Evolutionary conservation across 2,113 vertebrate species (phyloP).

Genomic region (Caretta caretta): DNA sequence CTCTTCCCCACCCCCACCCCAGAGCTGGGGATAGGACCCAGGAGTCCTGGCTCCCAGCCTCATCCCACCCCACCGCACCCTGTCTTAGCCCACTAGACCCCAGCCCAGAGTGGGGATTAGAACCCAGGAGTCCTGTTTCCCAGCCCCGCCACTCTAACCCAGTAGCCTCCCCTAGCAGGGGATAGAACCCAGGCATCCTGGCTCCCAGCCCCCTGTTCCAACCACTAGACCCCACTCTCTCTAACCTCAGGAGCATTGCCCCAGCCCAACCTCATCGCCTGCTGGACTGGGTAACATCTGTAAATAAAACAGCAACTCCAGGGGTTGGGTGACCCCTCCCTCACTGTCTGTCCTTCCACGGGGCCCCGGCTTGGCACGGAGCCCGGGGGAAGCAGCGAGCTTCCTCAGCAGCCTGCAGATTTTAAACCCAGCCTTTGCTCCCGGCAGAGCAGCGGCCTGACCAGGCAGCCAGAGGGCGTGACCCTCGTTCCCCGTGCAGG

Average conservation of each 20-base stretch:
- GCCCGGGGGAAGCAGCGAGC: neutral
- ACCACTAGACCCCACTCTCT: too few relatives aligned
- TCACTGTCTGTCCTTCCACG: neutral
- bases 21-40: neutral
- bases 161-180: neutral
- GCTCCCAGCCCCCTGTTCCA: neutral
- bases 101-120: neutral
- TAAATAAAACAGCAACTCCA: neutral
- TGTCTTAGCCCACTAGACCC: too few relatives aligned
- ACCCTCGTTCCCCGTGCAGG: neutral
- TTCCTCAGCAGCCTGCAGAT: neutral
- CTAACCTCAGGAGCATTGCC: too few relatives aligned
- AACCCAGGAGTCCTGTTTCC: neutral
- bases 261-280: too few relatives aligned
- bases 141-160: neutral
- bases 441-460: too few relatives aligned
- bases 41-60: neutral
- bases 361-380: neutral
- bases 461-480: too few relatives aligned
- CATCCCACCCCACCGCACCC: too few relatives aligned
- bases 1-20: neutral
- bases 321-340: neutral
- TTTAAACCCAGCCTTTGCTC: neutral
- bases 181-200: neutral
- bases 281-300: neutral